Evolutionary conservation across 2,797 vertebrate species (phyloP).

Genomic region (Ptychadena robeensis): DNA sequence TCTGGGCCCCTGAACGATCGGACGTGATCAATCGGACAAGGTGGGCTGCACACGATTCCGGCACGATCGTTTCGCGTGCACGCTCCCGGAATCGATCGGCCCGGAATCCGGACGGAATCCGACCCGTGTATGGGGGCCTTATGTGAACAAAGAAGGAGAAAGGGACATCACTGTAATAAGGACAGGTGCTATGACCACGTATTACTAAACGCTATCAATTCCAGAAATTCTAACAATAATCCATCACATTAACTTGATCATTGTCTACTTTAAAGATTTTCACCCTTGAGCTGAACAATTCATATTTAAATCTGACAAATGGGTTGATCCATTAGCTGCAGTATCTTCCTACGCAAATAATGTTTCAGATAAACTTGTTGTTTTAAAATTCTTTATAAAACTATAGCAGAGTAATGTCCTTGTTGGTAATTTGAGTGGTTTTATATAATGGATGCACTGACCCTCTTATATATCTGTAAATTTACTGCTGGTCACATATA

Average conservation of each 20-base stretch:
- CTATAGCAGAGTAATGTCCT: background rate
- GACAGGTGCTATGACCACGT: background rate
- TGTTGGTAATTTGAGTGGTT: background rate
- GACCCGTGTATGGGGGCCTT: no score
- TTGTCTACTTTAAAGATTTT: background rate
- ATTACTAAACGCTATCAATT: background rate
- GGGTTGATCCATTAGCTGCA: background rate
- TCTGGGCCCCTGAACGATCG: no score
- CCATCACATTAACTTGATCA: background rate
- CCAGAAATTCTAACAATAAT: background rate
- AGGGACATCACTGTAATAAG: background rate
- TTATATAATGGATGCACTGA: background rate
- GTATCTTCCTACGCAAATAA: background rate
- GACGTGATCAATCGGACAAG: no score
- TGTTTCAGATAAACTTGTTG: background rate
- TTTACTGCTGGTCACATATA: background rate
- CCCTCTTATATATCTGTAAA: background rate
- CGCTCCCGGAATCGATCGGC: no score
- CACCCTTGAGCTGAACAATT: slow-evolving; percentile 21
- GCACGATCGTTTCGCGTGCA: no score
- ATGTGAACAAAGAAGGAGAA: background rate
- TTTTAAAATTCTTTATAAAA: background rate
- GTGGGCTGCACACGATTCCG: no score
- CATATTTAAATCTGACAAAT: background rate
- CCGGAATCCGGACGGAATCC: no score